Evolutionary conservation across 2,113 vertebrate genomes (phyloP).

Genomic region (Cercopithecus mona): DNA sequence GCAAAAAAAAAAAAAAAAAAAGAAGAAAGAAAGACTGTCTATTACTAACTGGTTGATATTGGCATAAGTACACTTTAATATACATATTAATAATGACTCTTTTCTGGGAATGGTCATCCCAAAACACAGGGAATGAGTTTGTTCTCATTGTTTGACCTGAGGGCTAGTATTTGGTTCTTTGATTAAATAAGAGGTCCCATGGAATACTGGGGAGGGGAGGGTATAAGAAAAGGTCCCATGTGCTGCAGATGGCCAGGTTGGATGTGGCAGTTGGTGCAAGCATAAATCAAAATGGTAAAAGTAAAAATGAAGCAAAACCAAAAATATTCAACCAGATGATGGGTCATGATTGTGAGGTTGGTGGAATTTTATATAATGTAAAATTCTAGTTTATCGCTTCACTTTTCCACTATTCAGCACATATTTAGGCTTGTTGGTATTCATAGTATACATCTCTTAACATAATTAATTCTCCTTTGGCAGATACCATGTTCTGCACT

Average conservation of each 20-base stretch:
- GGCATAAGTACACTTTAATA: neutral
- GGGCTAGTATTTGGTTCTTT: neutral
- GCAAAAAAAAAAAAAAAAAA: too few species aligned
- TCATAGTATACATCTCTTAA: constrained; percentile 86
- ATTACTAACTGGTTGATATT: neutral
- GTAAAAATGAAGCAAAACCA: neutral
- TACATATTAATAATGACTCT: neutral
- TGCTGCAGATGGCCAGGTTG: neutral
- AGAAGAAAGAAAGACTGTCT: neutral
- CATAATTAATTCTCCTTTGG: constrained; percentile 85
- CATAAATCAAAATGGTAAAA: neutral
- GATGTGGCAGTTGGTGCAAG: neutral
- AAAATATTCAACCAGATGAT: neutral
- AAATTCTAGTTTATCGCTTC: constrained; percentile 37
- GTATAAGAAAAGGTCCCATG: neutral
- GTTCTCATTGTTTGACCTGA: neutral
- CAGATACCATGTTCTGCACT: constrained; percentile 85
- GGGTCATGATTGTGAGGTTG: neutral
- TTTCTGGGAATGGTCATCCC: neutral
- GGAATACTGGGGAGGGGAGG: neutral
- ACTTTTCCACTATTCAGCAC: constrained; percentile 70
- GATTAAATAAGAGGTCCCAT: neutral
- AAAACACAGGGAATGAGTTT: neutral
- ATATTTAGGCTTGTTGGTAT: constrained; percentile 82
- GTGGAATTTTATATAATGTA: neutral